A percentile compares a stretch with the other conserved stretches of the same genome.
Conservation (phyloP, 1,140 invertebrate genomes). For the Micrasema longulum region DNA sequence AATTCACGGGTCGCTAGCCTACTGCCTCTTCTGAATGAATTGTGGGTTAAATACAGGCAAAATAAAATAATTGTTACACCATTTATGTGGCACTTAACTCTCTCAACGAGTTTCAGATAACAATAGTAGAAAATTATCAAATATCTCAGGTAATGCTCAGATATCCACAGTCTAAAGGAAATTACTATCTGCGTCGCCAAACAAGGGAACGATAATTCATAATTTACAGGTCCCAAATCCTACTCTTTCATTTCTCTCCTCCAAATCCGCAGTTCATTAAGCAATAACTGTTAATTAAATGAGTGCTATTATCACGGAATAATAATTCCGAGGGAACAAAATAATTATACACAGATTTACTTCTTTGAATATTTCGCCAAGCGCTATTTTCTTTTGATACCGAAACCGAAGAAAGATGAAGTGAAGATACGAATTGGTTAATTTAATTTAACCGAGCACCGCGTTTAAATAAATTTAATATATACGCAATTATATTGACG, state of each 20-base stretch:
- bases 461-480: too few species aligned
- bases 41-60: too few species aligned
- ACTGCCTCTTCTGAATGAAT: too few species aligned
- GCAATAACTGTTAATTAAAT: conserved; percentile 32
- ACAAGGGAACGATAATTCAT: conserved; percentile 31
- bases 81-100: too few species aligned
- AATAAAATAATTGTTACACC: too few species aligned
- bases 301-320: conserved; percentile 2
- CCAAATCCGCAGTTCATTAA: conserved; percentile 28
- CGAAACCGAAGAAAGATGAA: conserved; percentile 1
- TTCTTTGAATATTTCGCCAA: conserved; percentile 11
- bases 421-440: too few species aligned
- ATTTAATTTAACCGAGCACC: too few species aligned
- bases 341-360: conserved; percentile 8
- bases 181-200: conserved; percentile 30
- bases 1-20: too few species aligned
- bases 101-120: too few species aligned
- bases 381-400: not conserved
- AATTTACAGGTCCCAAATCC: conserved; percentile 37
- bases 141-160: conserved; percentile 10
- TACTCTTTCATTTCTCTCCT: conserved; percentile 20
- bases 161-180: conserved; percentile 21
- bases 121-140: too few species aligned
- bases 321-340: conserved; percentile 7
- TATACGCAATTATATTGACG: too few species aligned